These are phyloP conservation scores for Caenorhabditis zanzibari DNA, from an alignment of 2,888 invertebrate genomes.

Conservation along the genomic window DNA sequence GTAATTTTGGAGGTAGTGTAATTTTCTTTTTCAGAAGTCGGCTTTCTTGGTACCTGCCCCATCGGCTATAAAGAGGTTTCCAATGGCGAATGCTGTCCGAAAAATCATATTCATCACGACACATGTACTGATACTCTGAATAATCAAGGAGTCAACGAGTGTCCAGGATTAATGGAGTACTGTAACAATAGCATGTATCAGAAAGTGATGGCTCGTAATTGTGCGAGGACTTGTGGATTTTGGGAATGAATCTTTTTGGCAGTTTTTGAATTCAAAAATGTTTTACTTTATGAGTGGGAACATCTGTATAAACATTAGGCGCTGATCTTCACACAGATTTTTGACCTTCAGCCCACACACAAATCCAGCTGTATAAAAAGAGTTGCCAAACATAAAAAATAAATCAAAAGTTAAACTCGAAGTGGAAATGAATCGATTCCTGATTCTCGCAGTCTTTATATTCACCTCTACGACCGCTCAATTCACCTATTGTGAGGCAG, in stretches of 20 bases:
- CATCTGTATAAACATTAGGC: no score
- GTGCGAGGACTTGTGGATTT: constrained; percentile 7
- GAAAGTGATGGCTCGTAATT: background rate
- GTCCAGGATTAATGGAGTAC: background rate
- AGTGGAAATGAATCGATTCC: no score
- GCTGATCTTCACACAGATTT: no score
- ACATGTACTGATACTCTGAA: background rate
- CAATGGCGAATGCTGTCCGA: background rate
- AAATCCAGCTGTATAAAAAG: no score
- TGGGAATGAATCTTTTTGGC: background rate
- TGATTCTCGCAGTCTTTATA: no score
- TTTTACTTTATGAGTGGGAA: no score
- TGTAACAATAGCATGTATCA: background rate
- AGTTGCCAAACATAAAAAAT: no score
- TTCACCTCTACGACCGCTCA: no score
- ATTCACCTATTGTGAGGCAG: no score
- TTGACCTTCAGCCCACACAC: no score
- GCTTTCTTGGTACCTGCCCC: background rate
- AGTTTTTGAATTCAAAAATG: no score
- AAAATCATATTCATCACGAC: background rate
- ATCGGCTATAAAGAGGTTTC: background rate
- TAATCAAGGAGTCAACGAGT: background rate
- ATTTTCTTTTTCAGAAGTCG: constrained; percentile 3
- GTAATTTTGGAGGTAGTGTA: background rate
- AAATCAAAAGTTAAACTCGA: no score